phyloP scores from a whole-genome alignment of 2,888 invertebrate species.

The Eupsilia transversa region DNA sequence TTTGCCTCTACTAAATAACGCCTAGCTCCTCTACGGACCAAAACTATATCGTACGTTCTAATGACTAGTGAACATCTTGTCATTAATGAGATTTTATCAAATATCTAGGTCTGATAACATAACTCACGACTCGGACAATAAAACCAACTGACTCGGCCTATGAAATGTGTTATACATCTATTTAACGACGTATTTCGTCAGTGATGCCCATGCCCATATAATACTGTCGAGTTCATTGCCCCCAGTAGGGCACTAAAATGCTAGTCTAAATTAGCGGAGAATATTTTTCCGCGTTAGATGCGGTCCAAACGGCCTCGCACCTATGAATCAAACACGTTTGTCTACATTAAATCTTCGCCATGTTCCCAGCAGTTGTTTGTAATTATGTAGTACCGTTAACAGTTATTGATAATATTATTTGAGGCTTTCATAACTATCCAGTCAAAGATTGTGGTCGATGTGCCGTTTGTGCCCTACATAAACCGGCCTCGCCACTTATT shows the following conservation, averaged over 20 bases:
- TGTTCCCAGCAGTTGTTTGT: conserved; percentile 64
- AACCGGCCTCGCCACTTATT: conserved; percentile 18
- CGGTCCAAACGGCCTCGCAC: conserved; percentile 36
- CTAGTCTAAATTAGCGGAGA: conserved; percentile 65
- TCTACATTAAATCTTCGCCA: conserved; percentile 61
- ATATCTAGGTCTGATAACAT: conserved; percentile 47
- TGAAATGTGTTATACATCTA: conserved; percentile 28
- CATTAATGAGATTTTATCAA: conserved; percentile 26
- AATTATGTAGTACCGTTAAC: conserved; percentile 61
- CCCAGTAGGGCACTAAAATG: conserved; percentile 48
- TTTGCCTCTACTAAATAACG: conserved; percentile 49
- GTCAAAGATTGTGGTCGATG: conserved; percentile 41
- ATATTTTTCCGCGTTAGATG: conserved; percentile 27
- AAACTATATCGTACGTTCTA: conserved; percentile 26
- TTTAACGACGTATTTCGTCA: conserved; percentile 33
- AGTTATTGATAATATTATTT: conserved; percentile 61
- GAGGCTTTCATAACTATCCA: conserved; percentile 64
- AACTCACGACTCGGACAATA: conserved; percentile 23
- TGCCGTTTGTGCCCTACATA: conserved; percentile 18
- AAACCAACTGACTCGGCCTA: conserved; percentile 25
- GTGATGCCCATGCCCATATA: conserved; percentile 5
- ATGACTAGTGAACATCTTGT: conserved; percentile 27
- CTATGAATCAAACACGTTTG: conserved; percentile 28
- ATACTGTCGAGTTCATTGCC: conserved; percentile 34
- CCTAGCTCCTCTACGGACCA: conserved; percentile 38